Conservation (phyloP, 2,888 invertebrate genomes). For the Plebejus anna region DNA sequence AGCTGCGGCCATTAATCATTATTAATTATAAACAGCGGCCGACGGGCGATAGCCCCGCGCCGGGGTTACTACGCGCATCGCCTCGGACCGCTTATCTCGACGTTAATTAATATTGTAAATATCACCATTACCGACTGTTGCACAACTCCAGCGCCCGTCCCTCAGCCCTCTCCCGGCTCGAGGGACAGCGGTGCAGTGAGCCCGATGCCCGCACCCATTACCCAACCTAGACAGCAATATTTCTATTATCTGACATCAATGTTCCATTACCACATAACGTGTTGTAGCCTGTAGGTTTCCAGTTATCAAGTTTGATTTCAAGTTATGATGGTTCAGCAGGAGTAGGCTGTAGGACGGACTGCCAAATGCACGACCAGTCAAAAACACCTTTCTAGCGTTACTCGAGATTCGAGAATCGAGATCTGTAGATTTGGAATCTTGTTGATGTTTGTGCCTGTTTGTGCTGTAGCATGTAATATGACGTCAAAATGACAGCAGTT, state of each 20-base stretch:
- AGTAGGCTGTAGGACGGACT: background rate
- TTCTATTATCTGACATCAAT: background rate
- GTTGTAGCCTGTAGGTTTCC: background rate
- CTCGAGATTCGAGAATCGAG: too few relatives aligned
- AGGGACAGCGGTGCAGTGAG: background rate
- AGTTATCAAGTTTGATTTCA: background rate
- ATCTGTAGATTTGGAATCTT: background rate
- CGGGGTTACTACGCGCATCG: slow-evolving; percentile 24
- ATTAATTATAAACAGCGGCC: background rate
- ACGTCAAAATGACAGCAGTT: background rate
- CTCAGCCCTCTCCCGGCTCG: background rate
- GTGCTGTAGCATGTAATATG: background rate
- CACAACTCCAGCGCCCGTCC: slow-evolving; percentile 6
- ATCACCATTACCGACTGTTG: slow-evolving; percentile 16
- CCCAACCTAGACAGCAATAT: background rate
- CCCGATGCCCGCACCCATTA: background rate
- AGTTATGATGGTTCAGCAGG: background rate
- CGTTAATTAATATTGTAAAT: slow-evolving; percentile 25
- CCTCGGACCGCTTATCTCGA: slow-evolving; percentile 3
- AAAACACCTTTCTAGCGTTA: background rate
- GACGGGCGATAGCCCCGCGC: slow-evolving; percentile 16
- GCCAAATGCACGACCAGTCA: background rate
- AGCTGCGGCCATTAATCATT: slow-evolving; percentile 2
- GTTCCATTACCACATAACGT: background rate
- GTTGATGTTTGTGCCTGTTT: background rate